These are phyloP conservation scores for Oxycera nigricornis DNA, from an alignment of 2,888 invertebrate genomes.

Conservation along the genomic window DNA sequence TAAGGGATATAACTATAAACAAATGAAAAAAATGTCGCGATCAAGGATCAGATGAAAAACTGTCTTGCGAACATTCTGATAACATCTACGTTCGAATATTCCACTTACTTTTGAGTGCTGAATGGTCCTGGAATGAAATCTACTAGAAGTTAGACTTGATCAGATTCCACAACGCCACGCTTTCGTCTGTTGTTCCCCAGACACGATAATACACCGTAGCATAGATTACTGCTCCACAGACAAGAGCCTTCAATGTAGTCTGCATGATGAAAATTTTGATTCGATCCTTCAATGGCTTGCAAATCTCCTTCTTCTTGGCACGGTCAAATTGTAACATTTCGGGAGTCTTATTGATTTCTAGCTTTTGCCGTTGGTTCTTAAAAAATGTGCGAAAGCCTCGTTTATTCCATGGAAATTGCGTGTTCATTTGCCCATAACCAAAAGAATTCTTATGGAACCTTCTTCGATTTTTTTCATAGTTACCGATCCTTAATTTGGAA, in stretches of 20 bases:
- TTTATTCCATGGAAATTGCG: no score
- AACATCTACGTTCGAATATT: not conserved
- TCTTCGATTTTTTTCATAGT: no score
- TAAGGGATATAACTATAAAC: no score
- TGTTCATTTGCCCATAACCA: no score
- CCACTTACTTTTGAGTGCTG: not conserved
- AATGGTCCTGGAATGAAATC: not conserved
- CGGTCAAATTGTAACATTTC: no score
- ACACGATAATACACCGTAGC: not conserved
- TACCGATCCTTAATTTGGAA: no score
- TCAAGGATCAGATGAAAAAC: not conserved
- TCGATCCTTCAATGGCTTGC: not conserved
- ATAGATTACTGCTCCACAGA: not conserved
- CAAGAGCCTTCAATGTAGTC: not conserved
- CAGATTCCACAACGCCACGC: not conserved
- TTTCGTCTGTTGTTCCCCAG: not conserved
- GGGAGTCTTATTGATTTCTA: no score
- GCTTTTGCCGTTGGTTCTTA: no score
- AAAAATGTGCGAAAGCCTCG: no score
- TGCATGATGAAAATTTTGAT: not conserved
- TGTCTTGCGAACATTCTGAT: not conserved
- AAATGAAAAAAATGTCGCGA: not conserved
- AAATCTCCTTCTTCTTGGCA: no score
- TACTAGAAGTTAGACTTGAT: not conserved
- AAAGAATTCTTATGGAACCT: no score